Base-by-base conservation (phyloP, 2,888 invertebrate genomes). In the Sphecodes monilicornis region DNA sequence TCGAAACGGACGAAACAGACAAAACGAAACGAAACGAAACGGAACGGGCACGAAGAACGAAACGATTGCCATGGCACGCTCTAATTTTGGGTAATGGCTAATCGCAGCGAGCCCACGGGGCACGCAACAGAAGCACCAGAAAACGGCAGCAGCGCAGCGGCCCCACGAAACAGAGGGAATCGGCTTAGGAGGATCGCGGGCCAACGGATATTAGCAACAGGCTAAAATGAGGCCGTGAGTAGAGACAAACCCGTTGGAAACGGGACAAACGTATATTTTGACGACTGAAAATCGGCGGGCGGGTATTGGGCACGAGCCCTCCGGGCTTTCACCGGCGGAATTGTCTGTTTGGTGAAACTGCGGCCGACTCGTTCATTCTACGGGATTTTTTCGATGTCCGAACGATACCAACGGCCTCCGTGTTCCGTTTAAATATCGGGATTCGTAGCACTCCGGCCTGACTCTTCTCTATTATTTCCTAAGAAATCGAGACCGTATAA, bases 251-350 rank as follows among this genome's bases (percentile, higher is more conserved):
- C 82, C 86, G 78, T 43, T 88, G 82, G 89, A 88, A 89, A 88
- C 86, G 84, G 88, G 89, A 93, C 92, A 92, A 92, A 94, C 93
- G 93, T 94, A 94, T 94, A 94, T 94, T 94, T 94, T 93, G 93
- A 94, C 94, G 93, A 94, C 92, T 94, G 92, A 74, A 93, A 93
- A 93, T 93, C 91, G 92, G 84, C 85, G 89, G 91, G 90, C 85
- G 89, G 91, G 90, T 92, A 92, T 92, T 89, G 90, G 73, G 75
- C 64, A 54, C 70, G 46, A 68, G 76, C 81, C 90, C 88, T 68
- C 79, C 50, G 72, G 89, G 89, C 73, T 68, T 36, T 66, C 66
- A 66, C 57, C 66, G 18, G 57, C 26, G 43, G 60, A 32, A 50
- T 50, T n/a, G 43, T 71, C 57, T 32, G 64, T 66, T 66, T 36